phyloP scores from a whole-genome alignment of 2,113 vertebrate genomes.

The Beaufortia kweichowensis region DNA sequence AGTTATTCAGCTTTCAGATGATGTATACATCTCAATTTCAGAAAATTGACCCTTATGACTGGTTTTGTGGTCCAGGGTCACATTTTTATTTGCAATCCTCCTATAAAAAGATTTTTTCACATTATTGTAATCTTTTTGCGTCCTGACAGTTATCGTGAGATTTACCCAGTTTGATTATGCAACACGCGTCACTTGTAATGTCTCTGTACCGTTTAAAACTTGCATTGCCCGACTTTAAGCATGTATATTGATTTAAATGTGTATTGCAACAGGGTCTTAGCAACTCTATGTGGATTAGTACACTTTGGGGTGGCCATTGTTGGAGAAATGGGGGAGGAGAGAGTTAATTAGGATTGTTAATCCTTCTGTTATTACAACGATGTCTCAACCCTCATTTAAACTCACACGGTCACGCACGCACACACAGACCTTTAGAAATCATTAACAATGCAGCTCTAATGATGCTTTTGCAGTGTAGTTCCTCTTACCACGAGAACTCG shows the following conservation, averaged over 20 bases:
- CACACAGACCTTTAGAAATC: conserved; percentile 53
- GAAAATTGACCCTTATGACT: too few relatives aligned
- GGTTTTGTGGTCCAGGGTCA: too few relatives aligned
- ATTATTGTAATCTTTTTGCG: too few relatives aligned
- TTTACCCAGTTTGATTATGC: too few relatives aligned
- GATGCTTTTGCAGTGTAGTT: conserved; percentile 39
- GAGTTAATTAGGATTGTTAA: conserved; percentile 61
- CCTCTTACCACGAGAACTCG: neutral
- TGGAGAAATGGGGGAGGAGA: conserved; percentile 49
- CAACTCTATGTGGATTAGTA: conserved; percentile 43
- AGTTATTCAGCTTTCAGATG: too few relatives aligned
- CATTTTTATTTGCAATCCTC: too few relatives aligned
- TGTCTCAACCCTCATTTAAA: conserved; percentile 28
- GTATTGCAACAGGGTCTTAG: conserved; percentile 13
- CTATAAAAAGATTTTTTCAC: too few relatives aligned
- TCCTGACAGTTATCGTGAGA: too few relatives aligned
- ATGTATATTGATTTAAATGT: neutral
- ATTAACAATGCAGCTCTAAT: conserved; percentile 55
- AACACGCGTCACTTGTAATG: too few relatives aligned
- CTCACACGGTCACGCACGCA: neutral
- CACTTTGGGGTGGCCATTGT: conserved; percentile 49
- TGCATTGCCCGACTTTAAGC: neutral
- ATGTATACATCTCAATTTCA: too few relatives aligned
- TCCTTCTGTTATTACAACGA: conserved; percentile 60
- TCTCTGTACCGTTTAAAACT: too few relatives aligned